Conservation (phyloP, 2,888 invertebrate species). For the Metacarcinus magister region DNA sequence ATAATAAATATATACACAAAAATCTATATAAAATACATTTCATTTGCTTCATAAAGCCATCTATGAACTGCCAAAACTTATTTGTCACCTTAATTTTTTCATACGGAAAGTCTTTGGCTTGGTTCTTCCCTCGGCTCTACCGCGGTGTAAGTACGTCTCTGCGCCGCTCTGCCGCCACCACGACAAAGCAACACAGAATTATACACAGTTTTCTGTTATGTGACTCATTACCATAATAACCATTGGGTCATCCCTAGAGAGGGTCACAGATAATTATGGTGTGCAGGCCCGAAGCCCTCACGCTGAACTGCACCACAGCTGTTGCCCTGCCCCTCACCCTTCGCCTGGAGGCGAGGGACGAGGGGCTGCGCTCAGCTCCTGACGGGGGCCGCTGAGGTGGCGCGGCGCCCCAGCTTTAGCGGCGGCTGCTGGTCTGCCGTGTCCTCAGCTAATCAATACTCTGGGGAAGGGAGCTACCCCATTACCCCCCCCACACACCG, state of each 20-base stretch:
- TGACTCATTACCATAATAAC: slow-evolving; percentile 76
- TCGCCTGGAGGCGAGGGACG: not conserved
- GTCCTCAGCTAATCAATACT: slow-evolving; percentile 78
- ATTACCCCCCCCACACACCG: slow-evolving; percentile 55
- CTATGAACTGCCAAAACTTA: slow-evolving; percentile 75
- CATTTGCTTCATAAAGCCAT: slow-evolving; percentile 81
- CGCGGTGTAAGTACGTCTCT: slow-evolving; percentile 66
- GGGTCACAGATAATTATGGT: slow-evolving; percentile 77
- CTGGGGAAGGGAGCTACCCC: slow-evolving; percentile 63
- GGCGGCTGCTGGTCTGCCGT: slow-evolving; percentile 56
- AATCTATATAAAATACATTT: slow-evolving; percentile 80
- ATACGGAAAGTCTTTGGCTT: slow-evolving; percentile 79
- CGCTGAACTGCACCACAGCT: not conserved
- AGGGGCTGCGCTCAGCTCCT: slow-evolving; percentile 35
- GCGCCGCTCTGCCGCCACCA: not conserved
- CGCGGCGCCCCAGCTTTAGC: slow-evolving; percentile 61
- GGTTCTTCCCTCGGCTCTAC: slow-evolving; percentile 65
- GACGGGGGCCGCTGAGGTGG: slow-evolving; percentile 69
- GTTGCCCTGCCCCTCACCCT: not conserved
- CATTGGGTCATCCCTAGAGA: slow-evolving; percentile 75
- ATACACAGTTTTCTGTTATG: slow-evolving; percentile 43
- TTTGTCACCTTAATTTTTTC: slow-evolving; percentile 75
- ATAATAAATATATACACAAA: slow-evolving; percentile 81
- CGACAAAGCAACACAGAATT: slow-evolving; percentile 31
- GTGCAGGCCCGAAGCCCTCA: slow-evolving; percentile 37